A percentile compares a stretch with the other conserved stretches of the same genome.
phyloP scores from a whole-genome alignment of 1,140 invertebrate genomes.

The Aculops lycopersici region DNA sequence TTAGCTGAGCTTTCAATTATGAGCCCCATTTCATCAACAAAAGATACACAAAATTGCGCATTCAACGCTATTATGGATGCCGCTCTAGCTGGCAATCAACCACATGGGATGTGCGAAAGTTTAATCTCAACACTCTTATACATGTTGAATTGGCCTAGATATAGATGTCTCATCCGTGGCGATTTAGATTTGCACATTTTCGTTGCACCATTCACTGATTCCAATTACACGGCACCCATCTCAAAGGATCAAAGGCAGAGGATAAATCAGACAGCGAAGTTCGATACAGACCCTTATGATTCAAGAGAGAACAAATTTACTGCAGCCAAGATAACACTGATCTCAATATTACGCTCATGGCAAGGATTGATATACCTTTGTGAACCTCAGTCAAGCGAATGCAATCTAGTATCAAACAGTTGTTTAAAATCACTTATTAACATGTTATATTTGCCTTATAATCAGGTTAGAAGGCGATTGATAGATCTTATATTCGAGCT shows the following conservation, averaged over 20 bases:
- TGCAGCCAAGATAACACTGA: constrained; percentile 42
- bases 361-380: constrained; percentile 54
- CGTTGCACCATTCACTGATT: constrained; percentile 65
- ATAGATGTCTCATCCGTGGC: constrained; percentile 31
- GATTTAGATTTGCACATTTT: constrained; percentile 35
- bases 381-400: constrained; percentile 1
- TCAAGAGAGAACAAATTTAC: constrained; percentile 43
- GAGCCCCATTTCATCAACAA: constrained; percentile 25
- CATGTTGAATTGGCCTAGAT: constrained; percentile 51
- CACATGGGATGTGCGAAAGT: constrained; percentile 31
- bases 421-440: constrained; percentile 43
- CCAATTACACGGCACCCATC: constrained; percentile 20
- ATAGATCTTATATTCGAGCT: constrained; percentile 64
- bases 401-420: constrained; percentile 7
- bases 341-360: constrained; percentile 59
- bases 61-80: constrained; percentile 44
- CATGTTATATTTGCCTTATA: constrained; percentile 48
- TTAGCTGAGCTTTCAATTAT: constrained; percentile 58
- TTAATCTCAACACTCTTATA: constrained; percentile 51
- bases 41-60: constrained; percentile 47
- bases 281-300: constrained; percentile 20
- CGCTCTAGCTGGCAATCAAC: constrained; percentile 39
- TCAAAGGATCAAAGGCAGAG: constrained; percentile 14
- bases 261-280: constrained; percentile 20
- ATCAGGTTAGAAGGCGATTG: constrained; percentile 57